These are phyloP conservation scores for Rhadinocentrus ornatus DNA, from an alignment of 2,797 vertebrate genomes.

Conservation along the genomic window DNA sequence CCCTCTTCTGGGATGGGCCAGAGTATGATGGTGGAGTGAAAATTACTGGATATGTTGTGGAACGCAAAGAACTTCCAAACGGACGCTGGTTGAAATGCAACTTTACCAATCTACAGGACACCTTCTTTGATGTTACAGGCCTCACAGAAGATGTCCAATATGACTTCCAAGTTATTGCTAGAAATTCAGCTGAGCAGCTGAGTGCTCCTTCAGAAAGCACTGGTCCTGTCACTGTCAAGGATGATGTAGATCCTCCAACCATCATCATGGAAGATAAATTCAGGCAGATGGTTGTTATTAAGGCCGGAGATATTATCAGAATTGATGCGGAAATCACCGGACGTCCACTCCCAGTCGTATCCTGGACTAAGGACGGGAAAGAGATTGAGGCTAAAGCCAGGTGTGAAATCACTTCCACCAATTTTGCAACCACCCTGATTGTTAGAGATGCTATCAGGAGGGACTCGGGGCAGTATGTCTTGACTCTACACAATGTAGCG, in stretches of 20 bases:
- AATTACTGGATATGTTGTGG: constrained; percentile 95
- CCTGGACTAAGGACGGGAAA: constrained; percentile 95
- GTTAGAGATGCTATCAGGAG: constrained; percentile 93
- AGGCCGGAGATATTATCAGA: constrained; percentile 94
- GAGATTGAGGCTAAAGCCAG: constrained; percentile 94
- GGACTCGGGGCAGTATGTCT: constrained; percentile 94
- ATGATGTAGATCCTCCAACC: constrained; percentile 94
- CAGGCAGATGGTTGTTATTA: constrained; percentile 90
- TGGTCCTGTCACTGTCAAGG: constrained; percentile 94
- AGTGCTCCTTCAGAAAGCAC: constrained; percentile 93
- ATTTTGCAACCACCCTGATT: constrained; percentile 86
- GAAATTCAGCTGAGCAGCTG: constrained; percentile 91
- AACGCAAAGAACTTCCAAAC: constrained; percentile 91
- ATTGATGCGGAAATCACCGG: constrained; percentile 94
- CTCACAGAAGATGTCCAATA: constrained; percentile 96
- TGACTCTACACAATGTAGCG: constrained; percentile 95
- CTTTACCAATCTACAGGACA: constrained; percentile 94
- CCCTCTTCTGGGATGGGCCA: constrained; percentile 93
- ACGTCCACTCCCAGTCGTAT: constrained; percentile 91
- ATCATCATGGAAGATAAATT: constrained; percentile 95
- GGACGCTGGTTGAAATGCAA: constrained; percentile 98
- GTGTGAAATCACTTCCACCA: constrained; percentile 92
- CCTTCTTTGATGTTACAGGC: constrained; percentile 93
- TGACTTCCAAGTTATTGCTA: constrained; percentile 96
- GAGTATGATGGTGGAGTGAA: constrained; percentile 93